Evolutionary conservation across 2,113 vertebrate species (phyloP).

Genomic region (Gnathonemus echidnorhynchus): DNA sequence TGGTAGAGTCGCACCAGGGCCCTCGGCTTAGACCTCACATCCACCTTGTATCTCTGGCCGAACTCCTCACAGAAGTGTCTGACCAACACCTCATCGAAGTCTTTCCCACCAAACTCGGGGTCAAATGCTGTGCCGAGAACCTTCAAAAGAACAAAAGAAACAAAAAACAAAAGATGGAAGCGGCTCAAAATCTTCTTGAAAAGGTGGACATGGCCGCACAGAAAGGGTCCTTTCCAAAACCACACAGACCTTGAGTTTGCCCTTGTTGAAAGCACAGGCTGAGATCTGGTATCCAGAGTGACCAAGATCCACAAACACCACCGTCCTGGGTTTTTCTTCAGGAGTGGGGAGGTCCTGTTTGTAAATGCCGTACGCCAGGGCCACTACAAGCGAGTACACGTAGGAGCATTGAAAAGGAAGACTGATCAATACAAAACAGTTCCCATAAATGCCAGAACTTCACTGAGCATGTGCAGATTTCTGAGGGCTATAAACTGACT

Average conservation of each 20-base stretch:
- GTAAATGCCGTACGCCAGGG: slow-evolving; percentile 94
- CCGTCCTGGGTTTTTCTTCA: slow-evolving; percentile 90
- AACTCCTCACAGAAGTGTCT: slow-evolving; percentile 92
- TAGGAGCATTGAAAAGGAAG: neutral
- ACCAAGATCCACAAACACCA: slow-evolving; percentile 94
- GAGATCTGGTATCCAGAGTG: slow-evolving; percentile 95
- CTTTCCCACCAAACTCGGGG: slow-evolving; percentile 81
- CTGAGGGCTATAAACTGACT: neutral
- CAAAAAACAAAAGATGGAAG: slow-evolving; percentile 16
- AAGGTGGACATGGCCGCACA: neutral
- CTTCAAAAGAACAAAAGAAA: slow-evolving; percentile 47
- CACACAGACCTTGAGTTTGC: slow-evolving; percentile 83
- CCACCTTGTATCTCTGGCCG: slow-evolving; percentile 87
- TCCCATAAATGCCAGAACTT: neutral
- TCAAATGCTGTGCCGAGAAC: slow-evolving; percentile 87
- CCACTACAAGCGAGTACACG: slow-evolving; percentile 62
- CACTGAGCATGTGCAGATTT: neutral
- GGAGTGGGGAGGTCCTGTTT: slow-evolving; percentile 91
- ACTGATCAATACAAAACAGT: neutral
- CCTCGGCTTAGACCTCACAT: slow-evolving; percentile 85
- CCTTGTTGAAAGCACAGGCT: slow-evolving; percentile 93
- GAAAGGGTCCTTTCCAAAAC: neutral
- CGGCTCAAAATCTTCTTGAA: neutral
- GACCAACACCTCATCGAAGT: slow-evolving; percentile 86
- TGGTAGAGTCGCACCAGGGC: slow-evolving; percentile 76